Conservation (phyloP, 2,113 vertebrate genomes). For the Oryzias curvinotus region DNA sequence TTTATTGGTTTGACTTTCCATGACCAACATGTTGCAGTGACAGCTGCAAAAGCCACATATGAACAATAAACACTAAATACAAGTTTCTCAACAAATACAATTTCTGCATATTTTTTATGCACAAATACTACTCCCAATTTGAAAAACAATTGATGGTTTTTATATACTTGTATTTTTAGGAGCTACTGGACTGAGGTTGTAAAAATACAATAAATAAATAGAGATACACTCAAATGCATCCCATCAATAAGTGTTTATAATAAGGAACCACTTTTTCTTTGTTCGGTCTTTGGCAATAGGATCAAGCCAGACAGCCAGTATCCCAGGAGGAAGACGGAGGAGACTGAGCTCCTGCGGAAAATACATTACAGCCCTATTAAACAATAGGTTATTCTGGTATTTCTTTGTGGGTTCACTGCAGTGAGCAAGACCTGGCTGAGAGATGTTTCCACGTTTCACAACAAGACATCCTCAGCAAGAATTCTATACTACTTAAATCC, state of each 20-base stretch:
- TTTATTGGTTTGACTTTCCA: conserved; percentile 25
- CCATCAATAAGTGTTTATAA: conserved; percentile 4
- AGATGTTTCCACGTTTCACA: conserved; percentile 19
- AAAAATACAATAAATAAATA: background rate
- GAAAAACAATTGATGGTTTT: no score
- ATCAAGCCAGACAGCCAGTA: conserved; percentile 17
- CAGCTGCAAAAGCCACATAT: conserved; percentile 48
- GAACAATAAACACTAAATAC: conserved; percentile 43
- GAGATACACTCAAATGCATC: background rate
- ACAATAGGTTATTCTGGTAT: conserved; percentile 54
- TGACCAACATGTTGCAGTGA: conserved; percentile 5
- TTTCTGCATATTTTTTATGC: background rate
- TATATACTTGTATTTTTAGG: no score
- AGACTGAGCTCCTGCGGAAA: conserved; percentile 56
- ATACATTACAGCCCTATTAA: conserved; percentile 43
- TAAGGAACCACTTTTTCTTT: conserved; percentile 10
- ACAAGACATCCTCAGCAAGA: conserved; percentile 1
- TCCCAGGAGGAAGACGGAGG: conserved; percentile 41
- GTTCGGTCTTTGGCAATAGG: conserved; percentile 18
- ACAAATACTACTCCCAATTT: background rate
- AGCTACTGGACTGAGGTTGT: no score
- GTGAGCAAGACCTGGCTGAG: conserved; percentile 16
- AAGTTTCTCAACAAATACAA: background rate
- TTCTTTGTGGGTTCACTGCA: conserved; percentile 28
- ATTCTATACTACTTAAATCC: background rate